Percentiles rank a stretch among this genome's conserved stretches.
Evolutionary conservation across 2,797 vertebrate species (phyloP).

Genomic region (Tadarida brasiliensis): DNA sequence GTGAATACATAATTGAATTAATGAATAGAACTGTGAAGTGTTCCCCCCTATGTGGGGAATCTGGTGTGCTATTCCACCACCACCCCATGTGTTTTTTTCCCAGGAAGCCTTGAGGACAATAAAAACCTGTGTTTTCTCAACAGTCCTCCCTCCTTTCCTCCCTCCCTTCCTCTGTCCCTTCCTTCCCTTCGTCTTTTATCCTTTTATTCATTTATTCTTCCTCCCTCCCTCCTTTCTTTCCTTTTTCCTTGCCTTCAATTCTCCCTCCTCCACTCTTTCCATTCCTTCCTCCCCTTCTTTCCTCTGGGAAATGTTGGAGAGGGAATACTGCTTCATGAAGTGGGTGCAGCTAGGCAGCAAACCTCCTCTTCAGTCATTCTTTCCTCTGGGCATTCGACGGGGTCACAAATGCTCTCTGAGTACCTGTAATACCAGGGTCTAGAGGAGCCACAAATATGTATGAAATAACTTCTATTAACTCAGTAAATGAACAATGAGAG

Average conservation of each 20-base stretch:
- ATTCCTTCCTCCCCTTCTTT: not conserved
- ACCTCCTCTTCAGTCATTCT: not conserved
- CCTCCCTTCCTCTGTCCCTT: not conserved
- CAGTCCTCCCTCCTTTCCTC: not conserved
- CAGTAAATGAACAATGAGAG: not conserved
- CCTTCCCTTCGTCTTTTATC: too few relatives aligned
- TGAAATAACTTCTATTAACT: not conserved
- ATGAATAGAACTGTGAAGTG: not conserved
- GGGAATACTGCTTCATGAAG: not conserved
- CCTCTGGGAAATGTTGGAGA: not conserved
- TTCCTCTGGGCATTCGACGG: not conserved
- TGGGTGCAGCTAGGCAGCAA: not conserved
- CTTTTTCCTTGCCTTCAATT: not conserved
- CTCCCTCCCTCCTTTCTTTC: not conserved
- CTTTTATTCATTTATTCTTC: not conserved
- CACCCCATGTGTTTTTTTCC: not conserved
- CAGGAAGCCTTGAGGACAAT: not conserved
- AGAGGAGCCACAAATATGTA: not conserved
- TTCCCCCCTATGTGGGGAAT: not conserved
- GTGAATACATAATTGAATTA: not conserved
- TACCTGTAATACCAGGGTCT: not conserved
- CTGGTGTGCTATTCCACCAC: not conserved
- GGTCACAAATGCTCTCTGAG: not conserved
- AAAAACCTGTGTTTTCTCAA: not conserved
- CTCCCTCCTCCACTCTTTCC: not conserved